Conservation (phyloP, 2,797 vertebrate species). For the Ibycter americanus region DNA sequence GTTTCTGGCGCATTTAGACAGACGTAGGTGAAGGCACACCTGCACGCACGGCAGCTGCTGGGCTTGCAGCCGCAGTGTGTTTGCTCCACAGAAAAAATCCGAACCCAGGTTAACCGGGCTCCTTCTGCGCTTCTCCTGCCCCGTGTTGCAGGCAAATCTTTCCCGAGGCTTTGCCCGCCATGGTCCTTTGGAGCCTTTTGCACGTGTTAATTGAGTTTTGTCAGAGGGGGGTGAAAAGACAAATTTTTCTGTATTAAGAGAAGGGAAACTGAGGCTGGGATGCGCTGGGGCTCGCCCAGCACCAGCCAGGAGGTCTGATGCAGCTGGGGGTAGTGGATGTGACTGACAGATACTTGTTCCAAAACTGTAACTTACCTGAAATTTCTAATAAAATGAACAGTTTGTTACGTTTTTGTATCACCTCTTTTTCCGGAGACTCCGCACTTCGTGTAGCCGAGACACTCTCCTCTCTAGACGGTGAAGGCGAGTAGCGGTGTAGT, state of each 20-base stretch:
- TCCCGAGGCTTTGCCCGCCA: background rate
- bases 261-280: background rate
- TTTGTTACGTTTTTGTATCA: conserved; percentile 19
- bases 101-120: background rate
- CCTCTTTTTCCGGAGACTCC: conserved; percentile 11
- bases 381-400: conserved; percentile 39
- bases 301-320: background rate
- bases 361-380: conserved; percentile 14
- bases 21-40: too few relatives aligned
- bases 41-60: fast-evolving
- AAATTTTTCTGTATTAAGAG: background rate
- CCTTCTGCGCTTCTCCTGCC: background rate
- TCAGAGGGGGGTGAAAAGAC: background rate
- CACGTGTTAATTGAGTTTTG: background rate
- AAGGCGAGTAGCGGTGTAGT: background rate
- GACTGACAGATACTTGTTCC: background rate
- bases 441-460: background rate
- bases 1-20: too few relatives aligned
- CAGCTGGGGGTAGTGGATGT: background rate
- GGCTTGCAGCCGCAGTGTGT: background rate
- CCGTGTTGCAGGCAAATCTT: background rate
- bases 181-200: background rate
- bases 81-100: background rate
- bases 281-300: background rate
- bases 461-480: background rate